These are phyloP conservation scores for human DNA, from an alignment of 2,113 vertebrate species.

Conservation along the genomic window GRCh38 chr12:110512501-110513000, in stretches of 20 bases:
- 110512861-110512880: constrained; percentile 93
- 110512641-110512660: neutral
- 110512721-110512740: neutral
- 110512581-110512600: neutral
- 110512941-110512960: neutral
- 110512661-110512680: neutral
- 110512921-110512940: neutral
- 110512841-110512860: constrained; percentile 90
- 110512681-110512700: constrained; percentile 34
- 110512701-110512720: constrained; percentile 36
- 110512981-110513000: too few species aligned
- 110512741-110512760: constrained; percentile 57
- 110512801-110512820: constrained; percentile 90
- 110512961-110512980: neutral
- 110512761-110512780: constrained; percentile 83
- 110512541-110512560: neutral
- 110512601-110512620: constrained; percentile 68
- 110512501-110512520: neutral
- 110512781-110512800: constrained; percentile 94
- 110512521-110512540: neutral
- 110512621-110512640: neutral
- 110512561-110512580: neutral
- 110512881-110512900: constrained; percentile 55
- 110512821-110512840: constrained; percentile 92
- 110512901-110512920: neutral